These are phyloP conservation scores for Molorchus minor DNA, from an alignment of 2,888 invertebrate genomes.

Conservation along the genomic window DNA sequence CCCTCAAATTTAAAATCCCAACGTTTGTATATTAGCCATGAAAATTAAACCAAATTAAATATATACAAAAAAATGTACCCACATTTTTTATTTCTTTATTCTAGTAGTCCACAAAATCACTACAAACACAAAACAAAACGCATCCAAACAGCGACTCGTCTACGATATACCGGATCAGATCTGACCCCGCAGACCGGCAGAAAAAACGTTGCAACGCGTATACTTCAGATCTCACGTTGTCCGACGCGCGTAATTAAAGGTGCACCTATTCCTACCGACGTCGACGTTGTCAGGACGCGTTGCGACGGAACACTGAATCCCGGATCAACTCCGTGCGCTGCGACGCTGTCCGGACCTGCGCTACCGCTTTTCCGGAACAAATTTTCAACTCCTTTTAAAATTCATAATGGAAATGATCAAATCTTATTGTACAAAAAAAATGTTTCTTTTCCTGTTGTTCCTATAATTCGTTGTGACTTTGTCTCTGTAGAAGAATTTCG, in stretches of 20 bases:
- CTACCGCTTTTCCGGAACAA: slow-evolving; percentile 59
- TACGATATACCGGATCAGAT: slow-evolving; percentile 5
- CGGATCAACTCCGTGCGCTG: slow-evolving; percentile 67
- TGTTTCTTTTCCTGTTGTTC: background rate
- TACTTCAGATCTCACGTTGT: no score
- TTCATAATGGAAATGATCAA: background rate
- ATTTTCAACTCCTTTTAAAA: slow-evolving; percentile 58
- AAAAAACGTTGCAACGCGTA: slow-evolving; percentile 5
- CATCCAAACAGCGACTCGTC: background rate
- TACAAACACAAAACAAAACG: background rate
- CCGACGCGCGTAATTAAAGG: slow-evolving; percentile 21
- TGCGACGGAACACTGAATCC: slow-evolving; percentile 65
- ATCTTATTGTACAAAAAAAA: background rate
- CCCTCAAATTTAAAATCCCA: no score
- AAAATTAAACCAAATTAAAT: no score
- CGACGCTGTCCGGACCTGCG: slow-evolving; percentile 65
- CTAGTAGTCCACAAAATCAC: background rate
- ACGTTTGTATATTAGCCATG: no score
- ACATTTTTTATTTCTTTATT: no score
- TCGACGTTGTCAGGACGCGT: slow-evolving; percentile 36
- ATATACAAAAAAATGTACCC: no score
- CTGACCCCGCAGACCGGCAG: background rate
- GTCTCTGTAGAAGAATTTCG: no score
- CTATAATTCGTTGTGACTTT: no score
- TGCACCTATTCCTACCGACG: slow-evolving; percentile 16